Base-by-base conservation (phyloP, 2,113 vertebrate species). In the Tilapia sparmanii region DNA sequence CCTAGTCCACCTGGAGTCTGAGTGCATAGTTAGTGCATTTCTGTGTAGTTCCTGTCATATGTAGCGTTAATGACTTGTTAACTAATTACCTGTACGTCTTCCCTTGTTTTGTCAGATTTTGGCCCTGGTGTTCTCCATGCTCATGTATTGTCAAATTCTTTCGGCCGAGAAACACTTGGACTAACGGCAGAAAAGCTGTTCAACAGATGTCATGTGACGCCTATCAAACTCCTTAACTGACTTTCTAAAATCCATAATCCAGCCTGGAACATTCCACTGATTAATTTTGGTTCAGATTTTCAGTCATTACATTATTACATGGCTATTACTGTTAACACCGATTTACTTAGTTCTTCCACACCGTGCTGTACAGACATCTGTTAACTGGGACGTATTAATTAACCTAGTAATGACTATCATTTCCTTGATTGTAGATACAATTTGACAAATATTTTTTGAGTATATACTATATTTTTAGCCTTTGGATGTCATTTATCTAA, bases 101-200 rank as follows among this genome's bases (percentile, higher is more conserved):
- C 5, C 80, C 5, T 76, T 80, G 22, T 53, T 10, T 71, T 13
- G 7, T 54, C 93, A 97, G 97, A 95, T 97, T 53, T 87, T 97
- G 88, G 97, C 97, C 35, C 93, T 97, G 84, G 93, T 95, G 8
- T 97, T 97, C 94, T 97, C 97, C 90, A 93, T 97, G 95, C 90
- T 97, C 93, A 97, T 97, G 97, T 97, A 97, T 89, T 97, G 97
- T 91, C 97, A 97, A 31, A 97, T 97, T 52, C 93, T 93, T 42
- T 94, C 94, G 8, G 96, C 95, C 8, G 96, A 97, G 91, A 97
- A 97, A 76, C 95, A 96, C 81, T 59, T 97, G 88, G 95, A 97
- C 91, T 98, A 92, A 96, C 42, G 9, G 12, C n/a, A 79, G 78
- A 50, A 15, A 54, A 50, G 42, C 66, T 38, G 9, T 19, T 79